Evolutionary conservation across 1,140 invertebrate species (phyloP).

Genomic region (Drosophila ficusphila): DNA sequence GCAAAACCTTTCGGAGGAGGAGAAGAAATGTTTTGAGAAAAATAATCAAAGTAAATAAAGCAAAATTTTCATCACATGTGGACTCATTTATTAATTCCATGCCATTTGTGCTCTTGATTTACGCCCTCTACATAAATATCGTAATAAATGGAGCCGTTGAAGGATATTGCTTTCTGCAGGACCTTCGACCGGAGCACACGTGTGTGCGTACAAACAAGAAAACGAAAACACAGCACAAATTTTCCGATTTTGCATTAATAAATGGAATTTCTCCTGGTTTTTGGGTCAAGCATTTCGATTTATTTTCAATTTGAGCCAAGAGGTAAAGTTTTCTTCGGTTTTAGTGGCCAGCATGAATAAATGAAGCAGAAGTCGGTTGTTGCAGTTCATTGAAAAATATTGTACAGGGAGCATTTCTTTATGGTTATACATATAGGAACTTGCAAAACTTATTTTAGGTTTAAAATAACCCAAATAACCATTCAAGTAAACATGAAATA

Average conservation of each 20-base stretch:
- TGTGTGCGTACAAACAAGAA: constrained; percentile 11
- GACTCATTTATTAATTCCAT: constrained; percentile 81
- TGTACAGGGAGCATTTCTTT: neutral
- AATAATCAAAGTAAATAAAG: constrained; percentile 26
- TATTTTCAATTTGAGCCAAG: constrained; percentile 28
- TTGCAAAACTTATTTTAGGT: neutral
- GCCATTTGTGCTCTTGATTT: constrained; percentile 79
- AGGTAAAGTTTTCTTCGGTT: neutral
- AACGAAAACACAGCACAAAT: constrained; percentile 33
- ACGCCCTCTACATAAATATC: constrained; percentile 69
- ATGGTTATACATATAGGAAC: neutral
- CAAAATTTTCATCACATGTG: constrained; percentile 36
- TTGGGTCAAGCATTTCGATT: constrained; percentile 46
- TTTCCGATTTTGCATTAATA: constrained; percentile 72
- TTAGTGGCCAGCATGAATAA: constrained; percentile 5
- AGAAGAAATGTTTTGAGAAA: constrained; percentile 14
- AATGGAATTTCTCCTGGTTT: constrained; percentile 50
- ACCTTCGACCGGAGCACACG: constrained; percentile 24
- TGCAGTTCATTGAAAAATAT: neutral
- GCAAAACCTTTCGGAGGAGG: constrained; percentile 10
- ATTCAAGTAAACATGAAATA: too few relatives aligned
- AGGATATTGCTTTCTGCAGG: constrained; percentile 50
- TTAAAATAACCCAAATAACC: too few relatives aligned
- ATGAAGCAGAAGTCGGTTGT: neutral
- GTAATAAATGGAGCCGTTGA: constrained; percentile 74